Evolutionary conservation across 2,888 invertebrate species (phyloP).

Genomic region (Rhorus exstirpatorius): DNA sequence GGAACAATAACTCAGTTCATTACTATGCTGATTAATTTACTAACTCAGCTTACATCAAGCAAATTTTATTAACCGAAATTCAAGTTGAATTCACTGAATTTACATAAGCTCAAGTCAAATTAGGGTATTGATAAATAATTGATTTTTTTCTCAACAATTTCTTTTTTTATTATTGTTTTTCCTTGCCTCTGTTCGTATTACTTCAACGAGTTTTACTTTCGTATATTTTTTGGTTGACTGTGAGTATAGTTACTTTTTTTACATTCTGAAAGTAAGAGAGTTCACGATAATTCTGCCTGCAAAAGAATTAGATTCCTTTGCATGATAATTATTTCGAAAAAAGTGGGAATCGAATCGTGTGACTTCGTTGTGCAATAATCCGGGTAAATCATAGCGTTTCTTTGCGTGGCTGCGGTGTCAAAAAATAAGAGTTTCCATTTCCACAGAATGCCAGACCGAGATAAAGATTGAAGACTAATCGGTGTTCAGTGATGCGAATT

Average conservation of each 20-base stretch:
- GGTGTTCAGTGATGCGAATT: constrained; percentile 44
- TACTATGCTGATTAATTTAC: background rate
- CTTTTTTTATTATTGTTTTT: background rate
- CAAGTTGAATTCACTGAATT: background rate
- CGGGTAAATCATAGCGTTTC: background rate
- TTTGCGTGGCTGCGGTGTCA: constrained; percentile 5
- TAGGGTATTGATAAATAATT: background rate
- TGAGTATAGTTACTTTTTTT: too few relatives aligned
- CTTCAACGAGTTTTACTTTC: background rate
- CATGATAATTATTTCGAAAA: too few relatives aligned
- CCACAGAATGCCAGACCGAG: constrained; percentile 22
- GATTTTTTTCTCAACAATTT: background rate
- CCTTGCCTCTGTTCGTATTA: background rate
- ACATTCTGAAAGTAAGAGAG: too few relatives aligned
- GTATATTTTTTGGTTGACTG: too few relatives aligned
- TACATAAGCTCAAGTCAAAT: background rate
- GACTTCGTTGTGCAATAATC: constrained; percentile 6
- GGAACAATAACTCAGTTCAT: background rate
- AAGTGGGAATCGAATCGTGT: background rate
- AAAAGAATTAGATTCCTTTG: too few relatives aligned
- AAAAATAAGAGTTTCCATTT: constrained; percentile 6
- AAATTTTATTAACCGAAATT: background rate
- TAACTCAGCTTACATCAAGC: background rate
- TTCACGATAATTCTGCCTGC: too few relatives aligned
- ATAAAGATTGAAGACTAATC: constrained; percentile 57